These are phyloP conservation scores for Ferrisia virgata DNA, from an alignment of 2,888 invertebrate genomes.

Conservation along the genomic window DNA sequence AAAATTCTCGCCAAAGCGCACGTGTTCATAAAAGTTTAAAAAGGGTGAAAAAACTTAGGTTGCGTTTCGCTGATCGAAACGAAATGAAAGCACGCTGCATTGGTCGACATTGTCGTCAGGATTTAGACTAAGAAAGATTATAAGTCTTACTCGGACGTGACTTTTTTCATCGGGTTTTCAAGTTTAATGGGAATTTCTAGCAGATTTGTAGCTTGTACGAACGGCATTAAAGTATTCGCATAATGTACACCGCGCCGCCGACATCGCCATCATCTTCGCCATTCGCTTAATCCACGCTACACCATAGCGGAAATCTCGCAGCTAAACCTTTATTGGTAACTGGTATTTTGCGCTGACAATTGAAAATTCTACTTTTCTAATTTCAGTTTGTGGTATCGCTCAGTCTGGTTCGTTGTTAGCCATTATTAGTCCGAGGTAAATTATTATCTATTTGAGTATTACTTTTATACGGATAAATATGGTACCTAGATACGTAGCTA, in stretches of 20 bases:
- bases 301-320: neutral
- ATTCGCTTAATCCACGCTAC: slow-evolving; percentile 7
- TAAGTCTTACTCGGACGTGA: slow-evolving; percentile 16
- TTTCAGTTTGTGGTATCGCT: slow-evolving; percentile 67
- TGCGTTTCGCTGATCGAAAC: neutral
- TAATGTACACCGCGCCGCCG: too few species aligned
- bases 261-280: too few species aligned
- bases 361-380: slow-evolving; percentile 49
- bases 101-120: neutral
- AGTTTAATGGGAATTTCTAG: slow-evolving; percentile 11
- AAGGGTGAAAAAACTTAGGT: neutral
- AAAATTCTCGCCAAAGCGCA: neutral
- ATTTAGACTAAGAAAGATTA: neutral
- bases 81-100: neutral
- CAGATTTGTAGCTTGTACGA: slow-evolving; percentile 22
- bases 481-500: too few species aligned
- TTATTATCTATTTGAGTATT: neutral
- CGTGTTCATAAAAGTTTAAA: slow-evolving; percentile 10
- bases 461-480: neutral
- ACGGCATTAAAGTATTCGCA: neutral
- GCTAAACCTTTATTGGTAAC: neutral
- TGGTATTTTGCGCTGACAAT: neutral
- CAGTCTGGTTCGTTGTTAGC: slow-evolving; percentile 69
- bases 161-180: slow-evolving; percentile 18
- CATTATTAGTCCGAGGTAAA: slow-evolving; percentile 70